Evolutionary conservation across 1,140 invertebrate species (phyloP), one percentile per base, ranked within the genome.

Genomic region (Pogonognathellus flavescens): DNA sequence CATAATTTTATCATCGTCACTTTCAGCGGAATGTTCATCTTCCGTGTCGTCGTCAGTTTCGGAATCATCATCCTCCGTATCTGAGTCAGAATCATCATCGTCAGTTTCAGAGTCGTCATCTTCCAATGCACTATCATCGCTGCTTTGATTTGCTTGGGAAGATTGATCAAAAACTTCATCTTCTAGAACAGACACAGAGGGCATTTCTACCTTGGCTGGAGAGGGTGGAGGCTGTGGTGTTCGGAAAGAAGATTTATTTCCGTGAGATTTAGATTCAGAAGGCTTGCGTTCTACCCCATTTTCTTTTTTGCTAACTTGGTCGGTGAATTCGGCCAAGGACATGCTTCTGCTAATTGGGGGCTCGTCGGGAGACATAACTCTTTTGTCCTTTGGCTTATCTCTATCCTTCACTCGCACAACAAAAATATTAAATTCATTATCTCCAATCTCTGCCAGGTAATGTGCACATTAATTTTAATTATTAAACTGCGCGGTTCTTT

Each of bases 311-410:
- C 76, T 76, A 22, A 86, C 6, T 53, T 86, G 41, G n/a, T 80
- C 70, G 0, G 83, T 53, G 16, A 86, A 86, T 55, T 86, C 85
- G 8, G 85, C 52, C 66, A 86, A 25, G 10, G 85, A 86, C 52
- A 86, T 18, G 7, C 62, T 82, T 20, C 85, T 52, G 22, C 81
- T 83, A 20, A 86, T 86, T 20, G 52, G 49, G 6, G 62, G 62
- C 20, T 83, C 85, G 25, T 86, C 82, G 4, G 85, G 85, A 20
- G 81, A 83, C n/a, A 86, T 53, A 49, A 57, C 41, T 60, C 62
- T 76, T 53, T 80, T 82, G 60, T 72, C 62, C 57, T 22, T 49
- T 2, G 81, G 55, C 49, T 83, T 86, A 31, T 52, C 22, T 50
- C 60, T 80, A 53, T 86, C 85, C 85, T 86, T 49, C 16, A 72